Base-by-base conservation (phyloP, 2,113 vertebrate genomes). In the Indri indri region DNA sequence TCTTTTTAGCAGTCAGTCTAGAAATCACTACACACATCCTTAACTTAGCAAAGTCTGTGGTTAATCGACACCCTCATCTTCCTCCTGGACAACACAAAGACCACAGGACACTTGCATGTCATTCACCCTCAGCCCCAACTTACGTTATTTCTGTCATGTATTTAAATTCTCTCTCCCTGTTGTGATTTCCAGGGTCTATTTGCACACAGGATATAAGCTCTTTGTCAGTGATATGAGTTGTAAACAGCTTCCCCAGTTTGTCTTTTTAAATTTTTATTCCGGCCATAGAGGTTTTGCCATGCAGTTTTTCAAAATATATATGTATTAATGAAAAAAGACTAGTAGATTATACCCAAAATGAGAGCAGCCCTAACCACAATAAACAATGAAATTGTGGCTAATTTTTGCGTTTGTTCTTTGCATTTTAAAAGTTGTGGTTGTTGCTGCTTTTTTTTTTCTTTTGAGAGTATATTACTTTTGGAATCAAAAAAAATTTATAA, bases 71-170 rank as follows among this genome's bases (percentile, higher is more conserved):
- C 22, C 18, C 34, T 82, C 25, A 13, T 25, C 23, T 74, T 65
- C 45, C 54, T 71, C 37, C 27, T 23, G 20, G 37, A 42, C 22
- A 59, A 61, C 25, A 45, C 47, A 66, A 70, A 85, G 40, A 30
- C 73, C 12, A 17, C 0, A 27, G 76, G 13, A 37, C 8, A 1
- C 11, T 34, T 34, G 4, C 1, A 0, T 10, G 16, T 34, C 13
- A 9, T 34, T 81, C 20, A 9, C 1, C 6, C 17, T 6, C 3
- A 12, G 0, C 23, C 4, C 6, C 16, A 34, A 8, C 23, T 34
- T 34, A 20, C 14, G 23, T 63, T 52, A 37, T 32, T 70, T 11
- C 70, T 57, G 50, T 47, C 8, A 2, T 37, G 1, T 6, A 13
- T 73, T 74, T 77, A 42, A 50, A 40, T 45, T 63, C 3, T 52